Evolutionary conservation across 2,113 vertebrate genomes (phyloP), one percentile per base, ranked within the genome.

Genomic region (Pithys albifrons): DNA sequence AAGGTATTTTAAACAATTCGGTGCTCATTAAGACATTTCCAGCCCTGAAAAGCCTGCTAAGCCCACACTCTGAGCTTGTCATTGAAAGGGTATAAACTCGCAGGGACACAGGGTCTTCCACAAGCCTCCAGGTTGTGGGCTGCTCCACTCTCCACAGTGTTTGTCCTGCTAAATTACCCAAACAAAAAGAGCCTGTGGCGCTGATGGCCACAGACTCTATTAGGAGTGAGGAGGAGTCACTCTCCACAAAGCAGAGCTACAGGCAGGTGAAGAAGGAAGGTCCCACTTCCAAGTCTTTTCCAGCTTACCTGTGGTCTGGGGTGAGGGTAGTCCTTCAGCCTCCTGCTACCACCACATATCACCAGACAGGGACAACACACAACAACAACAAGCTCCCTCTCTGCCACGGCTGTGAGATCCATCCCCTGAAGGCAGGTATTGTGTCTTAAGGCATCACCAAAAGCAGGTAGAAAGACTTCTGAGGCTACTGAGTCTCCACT

Each of bases 41-140:
- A 59, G 37, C 45, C 57, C 69, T 0, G 0, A n/a, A 28, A 46
- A 43, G 22, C 43, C 37, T 33, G 25, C 51, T 37, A 12, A 57
- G 49, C 28, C 52, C 24, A 39, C 0, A 3, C 2, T 2, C 22
- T 3, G 3, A 33, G 13, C 43, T 58, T 1, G 2, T 28, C 27
- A 33, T 1, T 37, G 23, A 25, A n/a, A 19, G 20, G 10, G 33
- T 29, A 57, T 22, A 43, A 82, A 31, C 71, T 61, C 1, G 0
- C 35, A 72, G 39, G 24, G 43, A 52, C 51, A 43, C 39, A 45
- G 45, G 49, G 8, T 43, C 48, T 77, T 67, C 31, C 33, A 12
- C 4, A 13, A 25, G 25, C 83, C 49, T 35, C 23, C 1, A 1
- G 37, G 23, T 37, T 58, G 7, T 23, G 29, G 45, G 61, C 66